Evolutionary conservation across 2,113 vertebrate species (phyloP).

Genomic region (Actenoides lindsayi): DNA sequence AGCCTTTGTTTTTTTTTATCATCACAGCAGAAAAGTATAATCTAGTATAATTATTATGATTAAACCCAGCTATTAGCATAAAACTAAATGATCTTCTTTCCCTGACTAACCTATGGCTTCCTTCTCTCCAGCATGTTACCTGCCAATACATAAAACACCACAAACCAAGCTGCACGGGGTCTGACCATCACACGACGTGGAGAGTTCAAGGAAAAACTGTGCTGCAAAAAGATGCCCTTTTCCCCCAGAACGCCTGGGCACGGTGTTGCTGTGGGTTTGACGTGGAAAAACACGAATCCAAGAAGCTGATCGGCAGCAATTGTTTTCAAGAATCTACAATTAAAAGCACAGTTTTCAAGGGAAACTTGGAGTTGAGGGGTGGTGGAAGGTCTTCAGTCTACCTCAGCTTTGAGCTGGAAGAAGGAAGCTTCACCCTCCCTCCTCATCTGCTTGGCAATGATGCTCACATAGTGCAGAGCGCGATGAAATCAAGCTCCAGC

Average conservation of each 20-base stretch:
- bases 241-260: not conserved
- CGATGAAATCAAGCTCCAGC: not conserved
- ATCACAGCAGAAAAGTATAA: not conserved
- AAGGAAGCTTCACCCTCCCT: not conserved
- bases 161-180: not conserved
- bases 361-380: not conserved
- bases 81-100: not conserved
- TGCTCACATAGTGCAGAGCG: not conserved
- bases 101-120: not conserved
- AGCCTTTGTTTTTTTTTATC: not conserved
- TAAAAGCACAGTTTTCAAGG: not conserved
- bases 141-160: not conserved
- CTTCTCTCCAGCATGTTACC: not conserved
- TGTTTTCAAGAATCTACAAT: not conserved
- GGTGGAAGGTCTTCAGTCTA: not conserved
- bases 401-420: not conserved
- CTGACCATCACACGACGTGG: rapidly evolving
- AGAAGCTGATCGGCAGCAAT: not conserved
- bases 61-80: not conserved
- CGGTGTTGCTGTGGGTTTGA: not conserved
- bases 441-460: not conserved
- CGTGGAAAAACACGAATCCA: not conserved
- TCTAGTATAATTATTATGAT: not conserved
- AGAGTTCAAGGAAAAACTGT: rapidly evolving
- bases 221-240: not conserved